These are phyloP conservation scores for Poeciliopsis paucimaculata DNA, from an alignment of 2,797 vertebrate species.

Conservation along the genomic window DNA sequence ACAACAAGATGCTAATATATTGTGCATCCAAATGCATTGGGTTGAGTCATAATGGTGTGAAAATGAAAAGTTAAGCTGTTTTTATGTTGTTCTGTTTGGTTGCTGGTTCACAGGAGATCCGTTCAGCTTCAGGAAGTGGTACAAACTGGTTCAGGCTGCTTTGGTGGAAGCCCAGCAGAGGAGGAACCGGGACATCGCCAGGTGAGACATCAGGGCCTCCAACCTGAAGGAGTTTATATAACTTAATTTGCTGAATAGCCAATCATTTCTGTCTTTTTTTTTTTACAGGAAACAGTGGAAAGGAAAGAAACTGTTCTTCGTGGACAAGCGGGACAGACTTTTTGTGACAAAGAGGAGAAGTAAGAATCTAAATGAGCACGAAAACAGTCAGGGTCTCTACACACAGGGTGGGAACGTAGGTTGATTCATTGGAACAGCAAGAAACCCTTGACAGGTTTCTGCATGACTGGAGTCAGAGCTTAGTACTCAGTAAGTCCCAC, in stretches of 20 bases:
- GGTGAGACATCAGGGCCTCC: conserved; percentile 54
- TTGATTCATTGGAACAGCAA: neutral
- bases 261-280: neutral
- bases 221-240: neutral
- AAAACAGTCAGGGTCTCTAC: neutral
- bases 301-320: conserved; percentile 12
- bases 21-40: neutral
- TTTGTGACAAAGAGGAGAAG: conserved; percentile 39
- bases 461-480: neutral
- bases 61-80: neutral
- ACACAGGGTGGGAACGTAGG: neutral
- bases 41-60: neutral
- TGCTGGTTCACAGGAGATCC: conserved; percentile 29
- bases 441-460: neutral
- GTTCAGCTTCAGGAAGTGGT: conserved; percentile 77
- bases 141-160: conserved; percentile 54
- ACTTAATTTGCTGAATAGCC: neutral
- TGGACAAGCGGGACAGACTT: neutral
- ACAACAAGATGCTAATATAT: too few relatives aligned
- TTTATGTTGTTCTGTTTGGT: neutral
- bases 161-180: conserved; percentile 51
- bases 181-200: conserved; percentile 27
- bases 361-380: conserved; percentile 25
- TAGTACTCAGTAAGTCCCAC: neutral
- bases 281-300: conserved; percentile 62